phyloP scores from a whole-genome alignment of 1,140 invertebrate species.

The Caligus rogercresseyi region DNA sequence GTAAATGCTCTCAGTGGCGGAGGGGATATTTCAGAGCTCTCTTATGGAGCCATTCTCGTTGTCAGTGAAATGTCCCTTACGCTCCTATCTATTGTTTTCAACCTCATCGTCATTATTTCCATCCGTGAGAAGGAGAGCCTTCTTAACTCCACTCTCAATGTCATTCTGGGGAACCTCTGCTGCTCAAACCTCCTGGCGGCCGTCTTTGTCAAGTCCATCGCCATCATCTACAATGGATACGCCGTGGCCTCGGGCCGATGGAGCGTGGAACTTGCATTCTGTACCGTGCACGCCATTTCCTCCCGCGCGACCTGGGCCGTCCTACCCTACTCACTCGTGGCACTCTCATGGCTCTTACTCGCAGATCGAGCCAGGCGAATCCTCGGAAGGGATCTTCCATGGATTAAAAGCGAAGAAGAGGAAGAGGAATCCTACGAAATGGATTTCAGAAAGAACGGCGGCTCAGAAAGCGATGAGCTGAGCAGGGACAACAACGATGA shows the following conservation, averaged over 20 bases:
- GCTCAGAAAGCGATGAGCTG: not conserved
- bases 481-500: not conserved
- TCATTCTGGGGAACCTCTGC: conserved; percentile 13
- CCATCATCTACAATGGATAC: conserved; percentile 14
- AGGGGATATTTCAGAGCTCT: not conserved
- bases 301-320: conserved; percentile 15
- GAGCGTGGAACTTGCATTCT: conserved; percentile 12
- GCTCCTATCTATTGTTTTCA: conserved; percentile 9
- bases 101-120: conserved; percentile 16
- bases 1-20: not conserved
- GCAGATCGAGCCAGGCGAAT: conserved; percentile 7
- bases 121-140: conserved; percentile 10
- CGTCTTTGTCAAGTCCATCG: conserved; percentile 15
- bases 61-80: conserved; percentile 7
- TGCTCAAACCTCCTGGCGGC: conserved; percentile 7
- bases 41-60: not conserved
- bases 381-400: not conserved
- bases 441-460: not conserved
- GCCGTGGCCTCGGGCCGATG: conserved; percentile 1
- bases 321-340: conserved; percentile 4
- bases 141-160: conserved; percentile 10
- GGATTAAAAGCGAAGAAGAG: not conserved
- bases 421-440: not conserved
- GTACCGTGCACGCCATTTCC: conserved; percentile 7
- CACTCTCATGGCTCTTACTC: not conserved